phyloP scores from a whole-genome alignment of 1,140 invertebrate genomes.

The Nixonia krombeini region DNA sequence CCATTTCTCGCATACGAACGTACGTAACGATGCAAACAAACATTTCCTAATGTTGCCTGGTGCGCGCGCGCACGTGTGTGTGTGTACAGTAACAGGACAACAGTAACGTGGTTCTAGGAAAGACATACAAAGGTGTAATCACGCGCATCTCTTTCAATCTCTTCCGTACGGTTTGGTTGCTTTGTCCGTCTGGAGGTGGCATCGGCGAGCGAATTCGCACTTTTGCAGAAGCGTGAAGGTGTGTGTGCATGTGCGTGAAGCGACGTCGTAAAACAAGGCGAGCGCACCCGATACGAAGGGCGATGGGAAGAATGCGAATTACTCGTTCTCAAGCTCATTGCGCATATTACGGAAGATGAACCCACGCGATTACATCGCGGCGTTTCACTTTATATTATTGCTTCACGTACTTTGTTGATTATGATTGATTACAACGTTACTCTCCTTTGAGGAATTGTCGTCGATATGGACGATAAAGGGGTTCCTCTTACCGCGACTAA shows the following conservation, averaged over 20 bases:
- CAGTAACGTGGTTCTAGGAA: too few species aligned
- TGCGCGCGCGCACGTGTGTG: too few species aligned
- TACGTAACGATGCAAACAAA: conserved; percentile 21
- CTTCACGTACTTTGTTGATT: not conserved
- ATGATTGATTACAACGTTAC: too few species aligned
- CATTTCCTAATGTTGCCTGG: too few species aligned
- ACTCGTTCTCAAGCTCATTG: conserved; percentile 29
- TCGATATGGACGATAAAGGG: too few species aligned
- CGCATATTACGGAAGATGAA: conserved; percentile 24
- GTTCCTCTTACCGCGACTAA: too few species aligned
- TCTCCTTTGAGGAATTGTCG: too few species aligned
- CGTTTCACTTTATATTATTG: conserved; percentile 10
- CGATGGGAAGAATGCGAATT: conserved; percentile 13
- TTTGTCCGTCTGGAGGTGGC: conserved; percentile 24
- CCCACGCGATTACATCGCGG: conserved; percentile 6
- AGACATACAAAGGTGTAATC: conserved; percentile 35
- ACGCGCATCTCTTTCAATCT: conserved; percentile 35
- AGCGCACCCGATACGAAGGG: conserved; percentile 14
- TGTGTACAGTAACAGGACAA: too few species aligned
- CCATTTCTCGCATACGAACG: conserved; percentile 5
- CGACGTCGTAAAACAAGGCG: conserved; percentile 18
- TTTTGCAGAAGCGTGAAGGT: too few species aligned
- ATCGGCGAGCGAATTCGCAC: conserved; percentile 24
- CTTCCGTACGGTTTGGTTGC: conserved; percentile 23
- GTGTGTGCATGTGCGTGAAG: too few species aligned